Evolutionary conservation across 2,113 vertebrate genomes (phyloP), one percentile per base, ranked within the genome.

Genomic region (Oreocharis arfaki): DNA sequence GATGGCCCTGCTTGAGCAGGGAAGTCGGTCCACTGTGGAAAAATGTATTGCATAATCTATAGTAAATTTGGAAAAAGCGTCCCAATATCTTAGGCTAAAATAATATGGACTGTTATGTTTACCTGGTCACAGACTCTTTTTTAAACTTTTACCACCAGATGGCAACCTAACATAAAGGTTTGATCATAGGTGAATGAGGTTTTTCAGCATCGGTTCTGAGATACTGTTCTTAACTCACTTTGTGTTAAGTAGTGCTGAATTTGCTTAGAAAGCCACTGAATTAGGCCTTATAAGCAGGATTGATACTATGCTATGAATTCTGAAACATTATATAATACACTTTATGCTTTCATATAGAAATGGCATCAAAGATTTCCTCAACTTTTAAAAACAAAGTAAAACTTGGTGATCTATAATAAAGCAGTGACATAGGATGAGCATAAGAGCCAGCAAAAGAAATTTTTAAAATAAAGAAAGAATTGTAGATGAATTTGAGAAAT

Each of bases 151-250:
- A 71, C 96, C 98, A 96, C 90, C 90, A 98, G 98, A 80, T 97
- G 98, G 97, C 97, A 56, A 19, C 74, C 81, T 96, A 90, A 89
- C 84, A 97, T 82, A 95, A 93, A 75, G 20, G 47, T 90, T 70
- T 75, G 42, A 9, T 30, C 12, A 17, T 7, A 20, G 32, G 8
- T 39, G 20, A 61, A 13, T 18, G 14, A 13, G 4, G 3, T 69
- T 76, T 76, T 52, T 53, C 32, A 33, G 9, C 19, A 5, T 70
- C 10, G 33, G 4, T 23, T 87, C 39, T 71, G 33, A 39, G 10
- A 3, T 32, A 7, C 5, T 49, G 22, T 13, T 35, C 22, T 82
- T 78, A 47, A 24, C 30, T 75, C 6, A 42, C 35, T 76, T 78
- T 56, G 42, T 46, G 42, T 78, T 47, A 47, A 91, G 13, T 56